Evolutionary conservation across 1,140 invertebrate species (phyloP), one percentile per base, ranked within the genome.

Genomic region (Hylaeus volcanicus): DNA sequence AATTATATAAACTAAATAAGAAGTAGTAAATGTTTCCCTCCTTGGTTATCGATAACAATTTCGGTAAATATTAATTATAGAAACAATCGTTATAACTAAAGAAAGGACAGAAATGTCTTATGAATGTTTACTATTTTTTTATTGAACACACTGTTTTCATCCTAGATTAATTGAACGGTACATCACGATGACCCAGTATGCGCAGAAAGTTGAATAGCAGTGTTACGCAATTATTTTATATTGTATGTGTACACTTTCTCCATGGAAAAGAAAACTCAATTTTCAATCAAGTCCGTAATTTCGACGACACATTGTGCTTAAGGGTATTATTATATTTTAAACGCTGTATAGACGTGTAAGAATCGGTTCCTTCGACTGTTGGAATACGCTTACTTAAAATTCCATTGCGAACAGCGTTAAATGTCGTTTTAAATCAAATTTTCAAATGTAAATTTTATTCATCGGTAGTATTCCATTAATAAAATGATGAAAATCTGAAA

Each of bases 1-100:
- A 73, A 73, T 66, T 74, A 58, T 58, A 14, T 71, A 63, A 63
- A 63, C 68, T 63, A 58, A 74, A 66, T 74, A 11, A 26, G 43
- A 51, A 66, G 66, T 79, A 65, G 77, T 74, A 74, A 79, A 81
- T 81, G 48, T 76, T 81, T 41, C 61, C 45, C 45, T 60, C 39
- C 41, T 26, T 26, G 53, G 9, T 55, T 63, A 3, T 3, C 45
- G 9, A 9, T 39, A 2, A 64, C 4, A 11, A 5, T 11, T 58
- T 3, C 9, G 12, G 9, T n/a, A 43, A 26, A 53, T 75, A 53
- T 5, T 53, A n/a, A 9, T 39, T 37, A 2, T 39, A 37, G 3
- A 12, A 3, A 15, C 39, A 5, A 43, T 15, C 15, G 64, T 48
- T 26, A 3, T 12, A 15, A 0, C n/a, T 9, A 26, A 39, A 60